A percentile compares a stretch with the other conserved stretches of the same genome.
Conservation (phyloP, 2,888 invertebrate species). For the Epicampocera succincta region DNA sequence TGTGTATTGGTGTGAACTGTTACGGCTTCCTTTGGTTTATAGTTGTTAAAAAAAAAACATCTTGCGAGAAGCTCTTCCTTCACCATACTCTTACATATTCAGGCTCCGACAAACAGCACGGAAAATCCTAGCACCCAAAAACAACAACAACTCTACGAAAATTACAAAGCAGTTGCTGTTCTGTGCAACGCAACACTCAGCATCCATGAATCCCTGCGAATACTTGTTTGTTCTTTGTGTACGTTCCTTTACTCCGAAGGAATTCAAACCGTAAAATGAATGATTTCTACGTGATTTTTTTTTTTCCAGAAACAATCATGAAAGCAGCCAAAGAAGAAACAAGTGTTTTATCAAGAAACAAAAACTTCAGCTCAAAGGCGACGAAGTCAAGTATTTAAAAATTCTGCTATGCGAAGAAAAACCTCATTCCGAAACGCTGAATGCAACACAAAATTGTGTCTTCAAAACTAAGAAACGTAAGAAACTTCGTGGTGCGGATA, state of each 20-base stretch:
- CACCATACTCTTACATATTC: conserved; percentile 7
- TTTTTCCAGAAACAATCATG: too few species aligned
- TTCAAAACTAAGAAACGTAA: too few species aligned
- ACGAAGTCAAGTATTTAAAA: too few species aligned
- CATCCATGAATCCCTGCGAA: conserved; percentile 43
- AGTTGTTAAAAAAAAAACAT: conserved; percentile 12
- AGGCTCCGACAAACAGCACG: not conserved
- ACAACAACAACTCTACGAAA: conserved; percentile 14
- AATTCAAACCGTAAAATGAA: conserved; percentile 6
- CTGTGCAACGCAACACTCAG: conserved; percentile 44
- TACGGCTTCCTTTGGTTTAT: conserved; percentile 44
- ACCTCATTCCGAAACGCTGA: too few species aligned
- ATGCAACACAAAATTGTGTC: too few species aligned
- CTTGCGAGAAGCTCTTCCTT: conserved; percentile 38
- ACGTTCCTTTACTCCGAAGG: conserved; percentile 6
- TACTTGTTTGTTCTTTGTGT: conserved; percentile 24
- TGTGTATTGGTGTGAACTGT: conserved; percentile 36
- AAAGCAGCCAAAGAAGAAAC: too few species aligned
- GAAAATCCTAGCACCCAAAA: conserved; percentile 7
- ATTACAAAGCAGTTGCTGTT: conserved; percentile 41
- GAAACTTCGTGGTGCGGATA: too few species aligned
- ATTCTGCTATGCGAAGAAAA: too few species aligned
- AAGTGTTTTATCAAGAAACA: too few species aligned
- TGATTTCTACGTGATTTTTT: too few species aligned
- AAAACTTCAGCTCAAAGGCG: too few species aligned